Base-by-base conservation (phyloP, 2,888 invertebrate species). In the Balanococcus diminutus region DNA sequence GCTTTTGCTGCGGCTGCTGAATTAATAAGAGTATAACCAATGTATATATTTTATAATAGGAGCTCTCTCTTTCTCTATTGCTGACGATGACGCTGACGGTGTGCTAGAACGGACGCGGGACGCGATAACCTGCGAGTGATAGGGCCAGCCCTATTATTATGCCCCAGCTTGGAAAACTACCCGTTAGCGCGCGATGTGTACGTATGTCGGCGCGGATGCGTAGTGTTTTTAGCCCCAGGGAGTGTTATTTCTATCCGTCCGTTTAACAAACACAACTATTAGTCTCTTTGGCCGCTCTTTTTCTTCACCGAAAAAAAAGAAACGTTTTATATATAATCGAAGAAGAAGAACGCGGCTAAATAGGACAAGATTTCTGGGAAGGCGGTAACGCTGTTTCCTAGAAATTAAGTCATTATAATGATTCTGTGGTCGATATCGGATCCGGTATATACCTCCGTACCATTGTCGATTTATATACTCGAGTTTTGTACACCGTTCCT, bases 111-210 rank as follows among this genome's bases (percentile, higher is more conserved):
- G 75, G 84, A 84, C 84, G 84, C 84, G 84, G 75, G 84, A 84
- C 84, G 84, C 84, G 84, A 84, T 84, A 84, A 84, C 84, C 84
- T 84, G 84, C 84, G 84, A 84, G 84, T 84, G 84, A 84, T 84
- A 84, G 84, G 31, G 75, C 36, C 84, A 84, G 84, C 84, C 84
- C 84, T 84, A 84, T 84, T 84, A 84, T 84, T 84, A 84, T 42
- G 84, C 28, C 42, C 84, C 75, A 67, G 39, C 72, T 75, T 42
- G 82, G 42, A 22, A 36, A 84, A 84, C 84, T 84, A 84, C 84
- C 84, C 72, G 84, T 84, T 84, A 84, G 84, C 84, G 72, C 84
- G 72, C 84, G 46, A 3, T 46, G 46, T 46, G 46, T 46, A n/a
- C 42, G 14, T 83, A 72, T 72, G 84, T 51, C 84, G 31, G 36